Evolutionary conservation across 2,113 vertebrate genomes (phyloP), one percentile per base, ranked within the genome.

Genomic region (Xenus cinereus): DNA sequence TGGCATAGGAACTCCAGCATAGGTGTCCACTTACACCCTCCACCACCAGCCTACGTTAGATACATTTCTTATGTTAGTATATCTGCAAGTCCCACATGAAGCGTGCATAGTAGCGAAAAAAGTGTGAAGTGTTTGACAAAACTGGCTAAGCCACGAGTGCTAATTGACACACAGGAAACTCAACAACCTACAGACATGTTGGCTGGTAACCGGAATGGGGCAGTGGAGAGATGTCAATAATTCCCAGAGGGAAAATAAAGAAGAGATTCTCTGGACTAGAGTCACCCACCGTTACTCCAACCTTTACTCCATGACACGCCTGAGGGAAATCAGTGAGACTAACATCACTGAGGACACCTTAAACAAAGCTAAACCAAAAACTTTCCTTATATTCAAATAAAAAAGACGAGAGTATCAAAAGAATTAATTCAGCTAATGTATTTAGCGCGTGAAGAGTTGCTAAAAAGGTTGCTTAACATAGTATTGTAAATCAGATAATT

Each of bases 131-230:
- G 45, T 50, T 78, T 33, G 37, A 76, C 12, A 60, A 51, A 93
- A 56, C 1, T 51, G 72, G 16, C 59, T 57, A 35, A 87, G 33
- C 33, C 30, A 12, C 0, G 0, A n/a, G 74, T 30, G n/a, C 18
- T 48, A 20, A 71, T 14, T 3, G 7, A 63, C 53, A 46, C 28
- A 23, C 10, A 64, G 45, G 39, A 48, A 84, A 85, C 43, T 20
- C 3, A 22, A 28, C 63, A 71, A 67, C 19, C 63, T 64, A 23
- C 2, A 72, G 3, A n/a, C 0, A 1, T 9, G 18, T 24, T 86
- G 68, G 28, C 79, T 73, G 33, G 43, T 32, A 81, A 63, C 10
- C 39, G 68, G 56, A 78, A 84, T 7, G 10, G 46, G 22, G 12
- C 11, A 6, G 48, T 67, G 69, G n/a, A 86, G 77, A 81, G 45